These are phyloP conservation scores for Loripinus fragilis DNA, from an alignment of 2,888 invertebrate genomes.

Conservation along the genomic window DNA sequence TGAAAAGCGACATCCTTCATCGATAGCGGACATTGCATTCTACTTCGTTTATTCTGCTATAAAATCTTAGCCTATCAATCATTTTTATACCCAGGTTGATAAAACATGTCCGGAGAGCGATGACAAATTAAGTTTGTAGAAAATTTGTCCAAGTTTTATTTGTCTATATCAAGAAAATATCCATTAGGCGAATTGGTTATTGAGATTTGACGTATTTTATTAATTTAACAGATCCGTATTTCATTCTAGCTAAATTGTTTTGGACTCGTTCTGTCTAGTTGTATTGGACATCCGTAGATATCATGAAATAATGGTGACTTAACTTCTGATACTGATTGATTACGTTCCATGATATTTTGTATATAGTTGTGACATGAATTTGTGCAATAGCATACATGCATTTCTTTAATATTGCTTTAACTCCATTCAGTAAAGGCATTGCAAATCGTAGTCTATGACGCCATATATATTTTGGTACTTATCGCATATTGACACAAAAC, in stretches of 20 bases:
- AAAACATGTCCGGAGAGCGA: not conserved
- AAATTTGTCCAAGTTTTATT: constrained; percentile 17
- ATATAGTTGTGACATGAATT: no score
- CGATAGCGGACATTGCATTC: not conserved
- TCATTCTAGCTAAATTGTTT: not conserved
- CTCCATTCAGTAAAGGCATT: no score
- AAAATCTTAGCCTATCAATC: not conserved
- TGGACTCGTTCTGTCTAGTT: not conserved
- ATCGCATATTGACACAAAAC: no score
- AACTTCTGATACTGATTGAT: no score
- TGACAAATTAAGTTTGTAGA: constrained; percentile 11
- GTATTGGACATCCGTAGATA: not conserved
- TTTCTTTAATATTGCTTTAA: no score
- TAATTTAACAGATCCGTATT: constrained; percentile 14
- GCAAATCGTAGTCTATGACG: no score
- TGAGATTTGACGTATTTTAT: constrained; percentile 21
- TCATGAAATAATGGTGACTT: no score
- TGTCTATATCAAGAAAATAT: constrained; percentile 20
- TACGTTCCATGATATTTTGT: no score
- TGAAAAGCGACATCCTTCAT: no score
- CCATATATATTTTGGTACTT: no score
- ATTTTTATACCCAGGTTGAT: not conserved
- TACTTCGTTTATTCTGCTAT: not conserved
- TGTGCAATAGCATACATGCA: no score
- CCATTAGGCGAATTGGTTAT: constrained; percentile 15